Percentiles rank a stretch among this genome's conserved stretches.
These are phyloP conservation scores for Pampusana beccarii DNA, from an alignment of 2,113 vertebrate genomes.

Conservation along the genomic window DNA sequence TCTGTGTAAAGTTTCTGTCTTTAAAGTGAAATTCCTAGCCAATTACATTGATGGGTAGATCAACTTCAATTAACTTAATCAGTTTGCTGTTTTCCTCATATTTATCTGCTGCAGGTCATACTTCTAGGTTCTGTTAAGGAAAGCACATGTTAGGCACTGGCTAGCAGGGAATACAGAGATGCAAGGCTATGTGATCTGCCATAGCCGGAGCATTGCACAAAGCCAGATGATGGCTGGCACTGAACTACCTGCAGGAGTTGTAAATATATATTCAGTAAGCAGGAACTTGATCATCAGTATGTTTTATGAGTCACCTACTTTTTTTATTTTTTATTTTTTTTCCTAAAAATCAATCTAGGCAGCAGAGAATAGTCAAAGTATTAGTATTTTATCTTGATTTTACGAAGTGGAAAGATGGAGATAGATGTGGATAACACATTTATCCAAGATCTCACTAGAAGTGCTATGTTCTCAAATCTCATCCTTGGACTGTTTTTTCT, in stretches of 20 bases:
- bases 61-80: slow-evolving; percentile 17
- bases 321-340: not conserved
- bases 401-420: not conserved
- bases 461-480: not conserved
- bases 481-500: not conserved
- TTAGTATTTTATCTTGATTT: not conserved
- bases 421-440: not conserved
- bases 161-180: not conserved
- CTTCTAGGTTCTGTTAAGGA: not conserved
- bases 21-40: slow-evolving; percentile 22
- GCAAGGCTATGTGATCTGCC: not conserved
- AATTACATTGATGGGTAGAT: slow-evolving; percentile 4
- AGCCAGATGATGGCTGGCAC: not conserved
- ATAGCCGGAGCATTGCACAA: not conserved
- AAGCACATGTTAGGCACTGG: not conserved
- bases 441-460: not conserved
- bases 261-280: not conserved
- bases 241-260: not conserved
- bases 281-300: not conserved
- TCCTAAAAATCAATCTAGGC: not conserved
- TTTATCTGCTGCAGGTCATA: not conserved
- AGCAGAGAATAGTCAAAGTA: not conserved
- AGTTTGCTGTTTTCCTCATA: not conserved
- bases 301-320: not conserved
- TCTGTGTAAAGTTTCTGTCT: not conserved